A percentile compares a stretch with the other conserved stretches of the same genome.
These are phyloP conservation scores for Chaenocephalus aceratus DNA, from an alignment of 2,113 vertebrate species.

Conservation along the genomic window DNA sequence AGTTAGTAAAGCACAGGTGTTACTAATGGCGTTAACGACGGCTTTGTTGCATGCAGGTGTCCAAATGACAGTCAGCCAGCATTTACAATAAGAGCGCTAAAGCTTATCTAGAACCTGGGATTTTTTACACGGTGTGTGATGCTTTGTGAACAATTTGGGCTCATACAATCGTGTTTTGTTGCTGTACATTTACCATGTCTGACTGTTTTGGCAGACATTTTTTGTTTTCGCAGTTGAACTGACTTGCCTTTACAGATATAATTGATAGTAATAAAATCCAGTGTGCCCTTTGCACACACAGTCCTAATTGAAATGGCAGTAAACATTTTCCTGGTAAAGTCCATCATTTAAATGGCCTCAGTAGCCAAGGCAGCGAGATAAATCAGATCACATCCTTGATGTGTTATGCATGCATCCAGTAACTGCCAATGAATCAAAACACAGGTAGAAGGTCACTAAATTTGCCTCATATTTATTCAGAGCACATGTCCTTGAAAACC, in stretches of 20 bases:
- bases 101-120: background rate
- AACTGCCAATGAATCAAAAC: constrained; percentile 82
- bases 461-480: constrained; percentile 82
- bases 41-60: background rate
- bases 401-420: constrained; percentile 77
- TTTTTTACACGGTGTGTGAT: background rate
- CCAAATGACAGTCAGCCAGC: background rate
- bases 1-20: background rate
- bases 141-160: background rate
- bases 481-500: constrained; percentile 76
- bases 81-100: background rate
- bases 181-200: background rate
- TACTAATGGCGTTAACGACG: background rate
- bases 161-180: constrained; percentile 11
- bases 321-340: constrained; percentile 66
- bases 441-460: constrained; percentile 82
- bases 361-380: constrained; percentile 69
- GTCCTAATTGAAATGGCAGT: constrained; percentile 59
- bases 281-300: constrained; percentile 40
- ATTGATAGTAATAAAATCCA: constrained; percentile 66
- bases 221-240: constrained; percentile 38
- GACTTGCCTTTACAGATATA: constrained; percentile 49
- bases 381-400: constrained; percentile 79
- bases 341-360: constrained; percentile 75
- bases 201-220: constrained; percentile 26